Evolutionary conservation across 2,888 invertebrate species (phyloP), one percentile per base, ranked within the genome.

Genomic region (Trichopria drosophilae): DNA sequence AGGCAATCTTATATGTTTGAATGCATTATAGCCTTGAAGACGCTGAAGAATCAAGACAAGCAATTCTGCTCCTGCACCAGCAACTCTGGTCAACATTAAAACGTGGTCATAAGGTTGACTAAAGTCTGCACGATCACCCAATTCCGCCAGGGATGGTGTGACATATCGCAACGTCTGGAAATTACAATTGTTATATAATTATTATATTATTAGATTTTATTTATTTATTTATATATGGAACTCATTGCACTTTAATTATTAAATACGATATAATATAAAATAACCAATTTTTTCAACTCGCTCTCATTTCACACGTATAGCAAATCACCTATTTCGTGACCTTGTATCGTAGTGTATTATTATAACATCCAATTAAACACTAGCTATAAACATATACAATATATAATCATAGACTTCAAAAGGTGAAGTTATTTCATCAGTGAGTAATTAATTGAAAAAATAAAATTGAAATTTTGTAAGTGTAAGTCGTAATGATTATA

Each of bases 81-180:
- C 83, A 10, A 84, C 77, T 31, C 80, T 75, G 58, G 84, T 84
- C 61, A 84, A 77, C 73, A 84, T 80, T 42, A 84, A 63, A 48
- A 81, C 75, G 63, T 81, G 76, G 41, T 75, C 73, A 64, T 78
- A 80, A 36, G 77, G 72, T 58, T 77, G 77, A 20, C 79, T 78
- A 65, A 78, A 73, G 41, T 56, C 60, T 31, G 67, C 69, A 13
- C 65, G 68, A 49, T 70, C 69, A 23, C 78, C 78, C 34, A 80
- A 60, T 63, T 81, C 79, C 2, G 77, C 72, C 23, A 81, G 68
- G 2, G 81, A 80, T 52, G 80, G 81, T 4, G 80, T 81, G 15
- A 80, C 78, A 58, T 77, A 66, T 28, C 66, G 66, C 46, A 62
- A 62, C 1, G 55, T 48, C 24, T 9, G 24, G 6, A 6, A 9